Conservation (phyloP, 2,888 invertebrate species). For the Drosophila eohydei region DNA sequence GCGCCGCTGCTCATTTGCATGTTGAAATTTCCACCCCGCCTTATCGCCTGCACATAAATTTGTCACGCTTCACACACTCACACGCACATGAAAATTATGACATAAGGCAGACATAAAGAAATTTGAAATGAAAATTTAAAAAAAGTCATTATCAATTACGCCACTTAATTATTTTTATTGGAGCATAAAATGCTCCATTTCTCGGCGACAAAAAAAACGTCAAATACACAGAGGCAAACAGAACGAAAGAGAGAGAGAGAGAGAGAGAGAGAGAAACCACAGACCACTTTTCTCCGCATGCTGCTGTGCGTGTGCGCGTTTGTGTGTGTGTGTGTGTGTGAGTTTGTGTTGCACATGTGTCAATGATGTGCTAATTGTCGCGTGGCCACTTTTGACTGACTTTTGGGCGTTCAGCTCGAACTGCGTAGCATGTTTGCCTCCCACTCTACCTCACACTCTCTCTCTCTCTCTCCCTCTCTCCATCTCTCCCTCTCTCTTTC, state of each 20-base stretch:
- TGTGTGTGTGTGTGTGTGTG: conserved; percentile 14
- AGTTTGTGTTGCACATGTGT: conserved; percentile 65
- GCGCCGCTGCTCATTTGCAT: conserved; percentile 33
- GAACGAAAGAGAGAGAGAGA: not conserved
- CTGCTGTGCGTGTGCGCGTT: conserved; percentile 15
- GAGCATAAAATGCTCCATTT: conserved; percentile 80
- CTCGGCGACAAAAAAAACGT: conserved; percentile 48
- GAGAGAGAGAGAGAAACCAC: not conserved
- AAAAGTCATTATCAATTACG: conserved; percentile 79
- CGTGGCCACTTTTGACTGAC: conserved; percentile 64
- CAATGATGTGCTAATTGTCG: conserved; percentile 80
- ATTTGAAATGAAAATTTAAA: conserved; percentile 18
- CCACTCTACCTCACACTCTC: not conserved
- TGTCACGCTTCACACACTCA: conserved; percentile 54
- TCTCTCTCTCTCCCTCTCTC: not conserved
- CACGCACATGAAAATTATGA: conserved; percentile 39
- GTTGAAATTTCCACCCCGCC: conserved; percentile 46
- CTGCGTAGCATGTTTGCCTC: conserved; percentile 26
- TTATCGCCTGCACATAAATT: conserved; percentile 60
- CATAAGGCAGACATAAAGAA: conserved; percentile 36
- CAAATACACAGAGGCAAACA: not conserved
- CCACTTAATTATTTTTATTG: conserved; percentile 80
- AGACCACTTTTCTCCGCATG: conserved; percentile 18
- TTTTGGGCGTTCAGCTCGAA: conserved; percentile 36
- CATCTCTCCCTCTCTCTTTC: not conserved